These are phyloP conservation scores for Euwallacea similis DNA, from an alignment of 1,140 invertebrate genomes.

Conservation along the genomic window DNA sequence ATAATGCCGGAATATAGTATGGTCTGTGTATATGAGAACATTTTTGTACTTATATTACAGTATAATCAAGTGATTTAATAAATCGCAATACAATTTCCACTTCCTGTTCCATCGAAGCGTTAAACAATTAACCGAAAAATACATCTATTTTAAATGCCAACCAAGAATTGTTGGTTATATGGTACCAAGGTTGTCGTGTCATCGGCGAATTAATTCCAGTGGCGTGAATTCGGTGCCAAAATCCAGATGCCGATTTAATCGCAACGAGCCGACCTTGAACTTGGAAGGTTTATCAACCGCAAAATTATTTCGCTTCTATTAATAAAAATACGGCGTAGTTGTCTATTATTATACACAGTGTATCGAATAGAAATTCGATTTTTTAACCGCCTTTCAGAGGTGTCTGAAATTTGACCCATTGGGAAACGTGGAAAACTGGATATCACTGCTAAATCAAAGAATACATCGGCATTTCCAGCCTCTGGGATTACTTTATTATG, in stretches of 20 bases:
- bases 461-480: no score
- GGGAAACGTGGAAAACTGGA: neutral
- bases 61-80: no score
- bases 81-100: neutral
- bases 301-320: slow-evolving; percentile 32
- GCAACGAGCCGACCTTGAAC: slow-evolving; percentile 37
- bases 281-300: slow-evolving; percentile 41
- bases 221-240: slow-evolving; percentile 28
- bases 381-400: neutral
- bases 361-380: neutral
- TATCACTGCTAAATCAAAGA: no score
- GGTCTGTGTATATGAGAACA: no score
- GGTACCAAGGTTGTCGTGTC: slow-evolving; percentile 2
- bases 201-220: slow-evolving; percentile 20
- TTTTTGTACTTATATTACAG: no score
- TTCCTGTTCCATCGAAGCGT: slow-evolving; percentile 3
- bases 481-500: no score
- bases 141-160: neutral
- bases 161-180: neutral
- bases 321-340: slow-evolving; percentile 38
- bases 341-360: slow-evolving; percentile 22
- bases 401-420: neutral
- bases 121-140: neutral
- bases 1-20: no score
- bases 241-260: slow-evolving; percentile 35